phyloP scores from a whole-genome alignment of 2,113 vertebrate genomes.

The Meriones unguiculatus region DNA sequence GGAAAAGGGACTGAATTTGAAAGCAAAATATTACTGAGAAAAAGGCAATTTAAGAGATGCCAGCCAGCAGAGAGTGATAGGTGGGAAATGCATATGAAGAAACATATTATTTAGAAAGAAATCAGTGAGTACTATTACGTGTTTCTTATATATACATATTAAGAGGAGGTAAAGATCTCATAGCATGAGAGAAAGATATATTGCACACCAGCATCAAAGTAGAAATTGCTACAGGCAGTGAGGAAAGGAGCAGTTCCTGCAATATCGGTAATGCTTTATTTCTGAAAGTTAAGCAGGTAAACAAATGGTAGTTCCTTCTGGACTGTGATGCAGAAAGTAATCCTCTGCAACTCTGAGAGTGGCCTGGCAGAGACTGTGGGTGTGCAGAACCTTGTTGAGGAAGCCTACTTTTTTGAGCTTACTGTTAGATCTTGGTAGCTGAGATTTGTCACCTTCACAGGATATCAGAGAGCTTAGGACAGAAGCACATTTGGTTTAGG shows the following conservation, averaged over 20 bases:
- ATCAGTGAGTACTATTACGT: neutral
- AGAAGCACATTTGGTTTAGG: neutral
- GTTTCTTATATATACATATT: neutral
- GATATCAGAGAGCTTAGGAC: neutral
- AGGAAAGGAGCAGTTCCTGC: neutral
- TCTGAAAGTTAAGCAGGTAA: neutral
- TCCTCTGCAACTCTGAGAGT: neutral
- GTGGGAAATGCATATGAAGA: neutral
- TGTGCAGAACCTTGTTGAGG: neutral
- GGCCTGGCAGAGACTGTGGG: neutral
- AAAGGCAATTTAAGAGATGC: neutral
- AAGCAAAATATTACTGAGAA: neutral
- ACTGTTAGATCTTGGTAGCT: neutral
- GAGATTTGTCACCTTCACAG: neutral
- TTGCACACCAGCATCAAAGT: too few species aligned
- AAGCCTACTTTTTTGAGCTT: neutral
- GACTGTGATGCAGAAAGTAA: neutral
- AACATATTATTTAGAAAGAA: neutral
- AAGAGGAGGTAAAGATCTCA: neutral
- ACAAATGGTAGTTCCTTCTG: neutral
- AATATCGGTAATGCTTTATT: neutral
- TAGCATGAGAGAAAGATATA: neutral
- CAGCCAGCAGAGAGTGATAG: neutral
- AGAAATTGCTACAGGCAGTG: rapidly evolving
- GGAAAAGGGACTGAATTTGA: neutral